Conservation (phyloP, 2,113 vertebrate species). For the Aspiorhynchus laticeps region DNA sequence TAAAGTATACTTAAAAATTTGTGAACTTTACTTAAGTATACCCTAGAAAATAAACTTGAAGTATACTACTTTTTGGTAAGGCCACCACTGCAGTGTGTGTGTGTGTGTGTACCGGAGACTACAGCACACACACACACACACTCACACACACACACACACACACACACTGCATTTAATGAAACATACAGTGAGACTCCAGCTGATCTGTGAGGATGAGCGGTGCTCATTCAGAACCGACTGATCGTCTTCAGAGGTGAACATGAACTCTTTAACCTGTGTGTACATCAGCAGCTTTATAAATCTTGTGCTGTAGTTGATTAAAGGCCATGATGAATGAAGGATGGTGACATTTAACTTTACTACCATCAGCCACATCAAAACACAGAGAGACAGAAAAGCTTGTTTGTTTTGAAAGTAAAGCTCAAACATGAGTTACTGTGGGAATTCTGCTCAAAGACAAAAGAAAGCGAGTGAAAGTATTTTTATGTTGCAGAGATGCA, state of each 20-base stretch:
- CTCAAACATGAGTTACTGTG: background rate
- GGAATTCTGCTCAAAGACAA: background rate
- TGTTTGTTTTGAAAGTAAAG: background rate
- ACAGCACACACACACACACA: too few relatives aligned
- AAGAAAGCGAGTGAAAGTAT: background rate
- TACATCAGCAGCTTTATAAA: background rate
- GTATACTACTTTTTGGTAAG: too few relatives aligned
- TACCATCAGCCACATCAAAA: background rate
- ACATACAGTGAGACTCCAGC: background rate
- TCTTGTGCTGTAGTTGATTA: background rate
- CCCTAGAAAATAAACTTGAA: too few relatives aligned
- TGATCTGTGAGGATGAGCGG: background rate
- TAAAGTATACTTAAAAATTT: too few relatives aligned
- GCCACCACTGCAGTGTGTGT: too few relatives aligned
- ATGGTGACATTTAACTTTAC: background rate
- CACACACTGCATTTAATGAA: background rate
- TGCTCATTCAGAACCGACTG: background rate
- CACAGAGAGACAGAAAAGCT: background rate
- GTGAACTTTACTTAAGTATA: too few relatives aligned
- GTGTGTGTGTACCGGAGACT: too few relatives aligned
- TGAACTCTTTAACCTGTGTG: background rate
- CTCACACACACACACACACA: too few relatives aligned
- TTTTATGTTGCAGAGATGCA: background rate
- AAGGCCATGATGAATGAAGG: background rate
- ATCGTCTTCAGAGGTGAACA: background rate